Evolutionary conservation across 2,888 invertebrate genomes (phyloP), one percentile per base, ranked within the genome.

Genomic region (Hipparchia sbordonii): DNA sequence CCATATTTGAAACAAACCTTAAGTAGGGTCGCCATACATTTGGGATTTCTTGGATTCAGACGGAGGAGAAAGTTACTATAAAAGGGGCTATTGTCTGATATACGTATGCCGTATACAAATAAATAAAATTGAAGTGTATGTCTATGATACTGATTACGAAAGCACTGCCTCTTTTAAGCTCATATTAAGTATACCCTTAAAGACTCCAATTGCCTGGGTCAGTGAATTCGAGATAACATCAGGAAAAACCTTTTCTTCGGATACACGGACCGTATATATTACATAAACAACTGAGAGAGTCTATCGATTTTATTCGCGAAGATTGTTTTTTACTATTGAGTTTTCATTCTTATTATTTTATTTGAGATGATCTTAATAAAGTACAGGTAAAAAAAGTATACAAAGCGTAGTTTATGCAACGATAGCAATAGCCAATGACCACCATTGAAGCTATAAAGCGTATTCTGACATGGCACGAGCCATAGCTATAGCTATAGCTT

Each of bases 201-300:
- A 89, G 88, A 87, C 85, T 87, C 87, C 90, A 89, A 90, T 91
- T 90, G 89, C 80, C 81, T 89, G 89, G 89, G 89, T 88, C 90
- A 87, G 83, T 85, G 88, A 81, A 85, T 85, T 82, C 81, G 57
- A 23, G 23, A 59, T 59, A 13, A 59, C 23, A 59, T 59, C 57
- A 59, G 57, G 3, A 33, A 59, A 59, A 23, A 13, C 57, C 57
- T 13, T 59, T 59, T 59, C 57, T 59, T n/a, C 33, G 9, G 9
- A 33, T 6, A 33, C 6, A 56, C 13, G 54, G 7, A 56, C 54
- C 2, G 9, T 8, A 23, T 59, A 59, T 59, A 39, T 39, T 39
- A 23, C 57, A 33, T 59, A 8, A 9, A 33, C 57, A 59, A 33
- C 33, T 33, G 6, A 9, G 57, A 59, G 13, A 5, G n/a, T 6